These are phyloP conservation scores for Bungarus multicinctus DNA, from an alignment of 2,113 vertebrate genomes.

Conservation along the genomic window DNA sequence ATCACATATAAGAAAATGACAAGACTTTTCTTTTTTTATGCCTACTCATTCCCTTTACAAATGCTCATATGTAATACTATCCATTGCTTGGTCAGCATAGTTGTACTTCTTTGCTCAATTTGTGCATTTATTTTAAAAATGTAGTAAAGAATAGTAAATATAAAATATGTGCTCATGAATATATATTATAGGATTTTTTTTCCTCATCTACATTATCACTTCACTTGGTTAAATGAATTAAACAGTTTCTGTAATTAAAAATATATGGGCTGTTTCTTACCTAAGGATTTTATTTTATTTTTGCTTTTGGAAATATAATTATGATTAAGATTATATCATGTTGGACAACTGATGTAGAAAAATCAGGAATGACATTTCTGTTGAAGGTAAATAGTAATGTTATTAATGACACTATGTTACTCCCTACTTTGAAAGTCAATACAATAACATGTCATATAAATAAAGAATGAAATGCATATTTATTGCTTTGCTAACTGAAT, in stretches of 20 bases:
- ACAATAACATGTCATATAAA: slow-evolving; percentile 23
- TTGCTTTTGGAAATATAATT: slow-evolving; percentile 24
- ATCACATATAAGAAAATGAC: neutral
- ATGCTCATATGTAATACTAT: neutral
- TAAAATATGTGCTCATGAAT: neutral
- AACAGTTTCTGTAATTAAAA: slow-evolving; percentile 9
- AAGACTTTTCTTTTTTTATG: neutral
- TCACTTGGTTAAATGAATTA: neutral
- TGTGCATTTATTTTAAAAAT: neutral
- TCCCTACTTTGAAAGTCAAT: slow-evolving; percentile 35
- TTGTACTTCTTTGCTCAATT: neutral
- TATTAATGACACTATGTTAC: slow-evolving; percentile 36
- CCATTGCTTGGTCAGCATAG: neutral
- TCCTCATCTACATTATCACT: neutral
- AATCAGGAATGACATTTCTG: neutral
- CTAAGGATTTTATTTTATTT: slow-evolving; percentile 12
- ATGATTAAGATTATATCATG: slow-evolving; percentile 30
- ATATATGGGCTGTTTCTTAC: slow-evolving; percentile 7
- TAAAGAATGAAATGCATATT: slow-evolving; percentile 26
- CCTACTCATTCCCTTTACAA: neutral
- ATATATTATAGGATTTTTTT: neutral
- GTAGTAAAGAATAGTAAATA: neutral
- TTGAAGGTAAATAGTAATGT: slow-evolving; percentile 51
- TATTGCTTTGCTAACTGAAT: neutral
- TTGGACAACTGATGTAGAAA: slow-evolving; percentile 18